Percentiles rank a stretch among this genome's conserved stretches.
phyloP scores from a whole-genome alignment of 2,113 vertebrate genomes.

The Echinops telfairi region DNA sequence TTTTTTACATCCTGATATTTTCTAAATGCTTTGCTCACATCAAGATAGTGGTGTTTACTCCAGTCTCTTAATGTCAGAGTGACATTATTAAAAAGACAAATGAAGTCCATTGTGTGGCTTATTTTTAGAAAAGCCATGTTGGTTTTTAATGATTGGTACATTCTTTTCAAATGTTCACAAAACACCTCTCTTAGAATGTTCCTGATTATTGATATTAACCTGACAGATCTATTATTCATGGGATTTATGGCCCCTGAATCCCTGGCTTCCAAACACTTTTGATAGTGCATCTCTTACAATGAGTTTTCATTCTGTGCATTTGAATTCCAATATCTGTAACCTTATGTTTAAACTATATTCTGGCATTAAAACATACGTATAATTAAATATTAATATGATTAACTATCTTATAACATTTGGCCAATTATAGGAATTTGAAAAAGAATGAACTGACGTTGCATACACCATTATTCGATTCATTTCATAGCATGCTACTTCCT shows the following conservation, averaged over 20 bases:
- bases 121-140: slow-evolving; percentile 37
- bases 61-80: slow-evolving; percentile 41
- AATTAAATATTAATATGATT: slow-evolving; percentile 14
- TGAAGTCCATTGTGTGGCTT: slow-evolving; percentile 42
- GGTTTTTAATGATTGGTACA: slow-evolving; percentile 27
- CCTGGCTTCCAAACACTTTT: slow-evolving; percentile 46
- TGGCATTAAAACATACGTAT: slow-evolving; percentile 50
- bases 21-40: slow-evolving; percentile 31
- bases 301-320: slow-evolving; percentile 44
- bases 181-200: slow-evolving; percentile 19
- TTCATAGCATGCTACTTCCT: background rate
- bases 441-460: slow-evolving; percentile 1
- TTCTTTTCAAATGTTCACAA: slow-evolving; percentile 47
- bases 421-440: slow-evolving; percentile 36
- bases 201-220: slow-evolving; percentile 40
- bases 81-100: slow-evolving; percentile 60
- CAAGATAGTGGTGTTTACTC: slow-evolving; percentile 29
- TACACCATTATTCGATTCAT: background rate
- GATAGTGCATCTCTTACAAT: background rate
- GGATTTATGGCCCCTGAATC: background rate
- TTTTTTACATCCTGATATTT: slow-evolving; percentile 45
- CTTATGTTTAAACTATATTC: background rate
- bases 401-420: slow-evolving; percentile 9
- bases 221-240: slow-evolving; percentile 34
- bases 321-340: background rate